Conservation (phyloP, 2,888 invertebrate species). For the Synergus itoensis region DNA sequence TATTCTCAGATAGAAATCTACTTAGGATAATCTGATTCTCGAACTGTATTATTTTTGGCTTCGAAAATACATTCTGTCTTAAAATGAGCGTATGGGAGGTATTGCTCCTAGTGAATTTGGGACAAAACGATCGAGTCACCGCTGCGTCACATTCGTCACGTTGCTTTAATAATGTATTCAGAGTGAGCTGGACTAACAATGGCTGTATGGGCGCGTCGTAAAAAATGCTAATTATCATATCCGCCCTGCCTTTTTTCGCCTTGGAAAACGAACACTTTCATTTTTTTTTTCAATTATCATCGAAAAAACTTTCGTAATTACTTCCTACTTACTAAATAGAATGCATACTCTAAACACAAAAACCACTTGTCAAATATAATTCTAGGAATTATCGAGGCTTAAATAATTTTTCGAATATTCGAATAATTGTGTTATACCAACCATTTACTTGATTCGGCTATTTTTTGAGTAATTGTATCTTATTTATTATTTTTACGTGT, state of each 20-base stretch:
- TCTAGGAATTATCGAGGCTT: no score
- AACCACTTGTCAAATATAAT: no score
- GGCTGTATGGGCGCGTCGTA: conserved; percentile 67
- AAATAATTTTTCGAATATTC: no score
- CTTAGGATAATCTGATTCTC: no score
- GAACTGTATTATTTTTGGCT: background rate
- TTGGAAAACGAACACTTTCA: conserved; percentile 44
- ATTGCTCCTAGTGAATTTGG: conserved; percentile 54
- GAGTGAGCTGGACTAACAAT: conserved; percentile 66
- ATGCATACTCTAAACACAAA: no score
- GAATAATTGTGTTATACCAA: background rate
- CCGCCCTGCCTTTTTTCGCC: conserved; percentile 58
- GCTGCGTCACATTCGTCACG: conserved; percentile 55
- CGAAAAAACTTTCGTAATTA: background rate
- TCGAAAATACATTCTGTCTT: background rate
- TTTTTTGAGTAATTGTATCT: background rate
- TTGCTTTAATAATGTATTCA: conserved; percentile 69
- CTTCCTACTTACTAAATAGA: background rate
- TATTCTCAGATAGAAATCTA: background rate
- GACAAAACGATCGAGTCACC: conserved; percentile 67
- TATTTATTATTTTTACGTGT: conserved; percentile 49
- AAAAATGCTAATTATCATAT: conserved; percentile 63
- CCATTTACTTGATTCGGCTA: no score
- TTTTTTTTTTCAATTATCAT: background rate
- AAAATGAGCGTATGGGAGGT: background rate